Conservation (phyloP, 2,888 invertebrate genomes). For the Oscheius sp. region DNA sequence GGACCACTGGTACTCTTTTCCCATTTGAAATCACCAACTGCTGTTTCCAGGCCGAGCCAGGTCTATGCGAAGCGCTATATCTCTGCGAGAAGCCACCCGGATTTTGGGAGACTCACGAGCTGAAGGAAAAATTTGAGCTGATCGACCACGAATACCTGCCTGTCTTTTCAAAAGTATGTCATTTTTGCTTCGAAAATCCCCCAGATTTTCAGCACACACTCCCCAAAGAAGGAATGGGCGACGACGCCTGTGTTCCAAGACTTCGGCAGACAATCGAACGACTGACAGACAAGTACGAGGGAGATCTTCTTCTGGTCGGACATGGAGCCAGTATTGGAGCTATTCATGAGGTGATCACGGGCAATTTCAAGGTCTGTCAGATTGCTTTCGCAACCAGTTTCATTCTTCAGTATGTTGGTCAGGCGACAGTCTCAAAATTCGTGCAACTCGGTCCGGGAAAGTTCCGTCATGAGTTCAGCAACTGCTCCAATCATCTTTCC, state of each 20-base stretch:
- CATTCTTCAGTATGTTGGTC: constrained; percentile 63
- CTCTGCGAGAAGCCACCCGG: constrained; percentile 66
- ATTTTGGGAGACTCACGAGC: constrained; percentile 58
- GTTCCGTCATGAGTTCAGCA: constrained; percentile 56
- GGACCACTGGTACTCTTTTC: too few relatives aligned
- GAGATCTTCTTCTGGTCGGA: constrained; percentile 64
- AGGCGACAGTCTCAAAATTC: constrained; percentile 63
- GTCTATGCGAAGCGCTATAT: constrained; percentile 67
- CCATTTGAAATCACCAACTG: too few relatives aligned
- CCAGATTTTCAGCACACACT: constrained; percentile 50
- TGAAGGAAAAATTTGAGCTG: constrained; percentile 61
- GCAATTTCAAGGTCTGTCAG: constrained; percentile 50
- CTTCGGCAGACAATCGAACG: constrained; percentile 56
- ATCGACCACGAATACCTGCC: constrained; percentile 65
- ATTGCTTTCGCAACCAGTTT: too few relatives aligned
- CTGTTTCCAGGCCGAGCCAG: constrained; percentile 58
- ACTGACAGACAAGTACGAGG: constrained; percentile 59
- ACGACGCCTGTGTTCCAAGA: constrained; percentile 67
- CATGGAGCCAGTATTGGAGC: constrained; percentile 72
- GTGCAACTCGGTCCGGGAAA: constrained; percentile 47
- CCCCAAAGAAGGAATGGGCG: constrained; percentile 65
- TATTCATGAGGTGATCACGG: constrained; percentile 63
- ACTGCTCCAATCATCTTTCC: constrained; percentile 64
- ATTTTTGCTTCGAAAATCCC: not conserved
- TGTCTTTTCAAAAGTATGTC: constrained; percentile 54